phyloP scores from a whole-genome alignment of 92 coral and sea anemone species.

The Parazoanthus swiftii region DNA sequence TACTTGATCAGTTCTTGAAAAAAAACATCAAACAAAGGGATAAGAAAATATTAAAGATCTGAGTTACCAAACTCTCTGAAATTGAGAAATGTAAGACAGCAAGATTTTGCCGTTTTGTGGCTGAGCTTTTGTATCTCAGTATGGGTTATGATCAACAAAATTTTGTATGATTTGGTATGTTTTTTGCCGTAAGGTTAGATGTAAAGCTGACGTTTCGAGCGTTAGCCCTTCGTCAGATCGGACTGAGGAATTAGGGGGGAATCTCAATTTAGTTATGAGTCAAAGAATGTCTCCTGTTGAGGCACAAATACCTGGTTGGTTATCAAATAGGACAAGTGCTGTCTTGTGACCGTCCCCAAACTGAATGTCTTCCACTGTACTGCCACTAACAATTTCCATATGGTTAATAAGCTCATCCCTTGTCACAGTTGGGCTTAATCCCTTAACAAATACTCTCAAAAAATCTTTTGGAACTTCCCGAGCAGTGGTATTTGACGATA shows the following conservation, averaged over 20 bases:
- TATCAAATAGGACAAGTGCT: constrained; percentile 51
- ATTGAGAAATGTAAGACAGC: not conserved
- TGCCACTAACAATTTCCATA: constrained; percentile 62
- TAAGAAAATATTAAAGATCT: too few species aligned
- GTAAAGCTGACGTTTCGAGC: too few species aligned
- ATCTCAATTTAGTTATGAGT: not conserved
- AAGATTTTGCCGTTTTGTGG: not conserved
- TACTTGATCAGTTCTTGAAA: too few species aligned
- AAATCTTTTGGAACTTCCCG: constrained; percentile 49
- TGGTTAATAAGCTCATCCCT: constrained; percentile 52
- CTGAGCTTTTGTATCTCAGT: too few species aligned
- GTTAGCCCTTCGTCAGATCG: too few species aligned
- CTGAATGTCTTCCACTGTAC: constrained; percentile 34
- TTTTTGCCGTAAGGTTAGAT: too few species aligned
- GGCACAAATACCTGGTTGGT: constrained; percentile 33
- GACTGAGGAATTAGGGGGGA: too few species aligned
- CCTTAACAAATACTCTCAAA: constrained; percentile 48
- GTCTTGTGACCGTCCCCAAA: constrained; percentile 43
- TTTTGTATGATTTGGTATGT: too few species aligned
- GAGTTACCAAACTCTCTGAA: too few species aligned
- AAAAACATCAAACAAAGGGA: too few species aligned
- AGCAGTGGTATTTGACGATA: not conserved
- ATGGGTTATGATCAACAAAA: too few species aligned
- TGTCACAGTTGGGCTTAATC: constrained; percentile 49
- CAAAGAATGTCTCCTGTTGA: not conserved